Base-by-base conservation (phyloP, 1,140 invertebrate genomes). In the Mizuhopecten yessoensis region DNA sequence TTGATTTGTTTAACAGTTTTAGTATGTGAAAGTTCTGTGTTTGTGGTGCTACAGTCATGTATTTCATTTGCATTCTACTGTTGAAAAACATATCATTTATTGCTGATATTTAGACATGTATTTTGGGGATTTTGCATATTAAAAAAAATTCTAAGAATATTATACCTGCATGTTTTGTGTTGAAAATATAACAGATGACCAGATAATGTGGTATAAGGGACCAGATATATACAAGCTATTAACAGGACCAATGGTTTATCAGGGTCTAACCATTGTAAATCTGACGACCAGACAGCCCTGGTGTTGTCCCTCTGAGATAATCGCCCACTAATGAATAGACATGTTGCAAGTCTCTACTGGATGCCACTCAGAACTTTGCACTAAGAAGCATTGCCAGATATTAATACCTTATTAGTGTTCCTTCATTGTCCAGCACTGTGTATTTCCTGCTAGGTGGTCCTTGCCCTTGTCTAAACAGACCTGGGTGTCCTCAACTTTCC, bases 401-500 rank as follows among this genome's bases (percentile, higher is more conserved):
- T 29, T 29, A 57, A 75, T 45, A 45, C 9, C 42, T 1, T 5
- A 75, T 29, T 75, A 29, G n/a, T 75, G n/a, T 75, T 75, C 2
- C 23, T 75, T 75, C 57, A 75, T 75, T 75, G 57, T 75, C 57
- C 57, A 75, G 57, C 23, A n/a, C 5, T 75, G 57, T 75, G 15
- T 75, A n/a, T n/a, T 75, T 75, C 57, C 57, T 75, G 57, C 57
- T 75, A 75, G 57, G 57, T 75, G 57, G 57, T 75, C 57, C n/a
- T 75, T 75, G 10, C 45, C 20, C 45, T 49, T 17, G 45, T 49
- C 45, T 49, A 49, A 49, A 75, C 57, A 75, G 57, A 75, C 57
- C n/a, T 75, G 57, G 57, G 57, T 75, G 57, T 75, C 57, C 57
- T 75, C n/a, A 75, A 75, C 57, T 75, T 75, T 75, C 57, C n/a